phyloP scores from a whole-genome alignment of 1,140 invertebrate species.

The Proctacanthus coquilletti region DNA sequence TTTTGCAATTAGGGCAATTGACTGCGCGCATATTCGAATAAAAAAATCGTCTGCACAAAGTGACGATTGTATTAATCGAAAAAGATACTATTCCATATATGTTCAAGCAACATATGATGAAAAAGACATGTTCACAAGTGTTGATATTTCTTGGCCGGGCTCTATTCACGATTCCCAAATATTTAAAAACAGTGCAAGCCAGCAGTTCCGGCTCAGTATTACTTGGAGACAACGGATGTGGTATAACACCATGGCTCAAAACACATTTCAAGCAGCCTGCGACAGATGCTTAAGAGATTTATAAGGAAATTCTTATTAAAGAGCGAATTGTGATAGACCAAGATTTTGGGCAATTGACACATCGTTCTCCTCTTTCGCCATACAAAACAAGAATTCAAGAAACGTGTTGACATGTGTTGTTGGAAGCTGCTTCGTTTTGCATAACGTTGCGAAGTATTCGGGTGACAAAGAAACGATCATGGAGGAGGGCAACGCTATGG shows the following conservation, averaged over 20 bases:
- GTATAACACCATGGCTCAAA: slow-evolving; percentile 9
- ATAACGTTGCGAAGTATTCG: slow-evolving; percentile 3
- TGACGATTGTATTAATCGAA: slow-evolving; percentile 5
- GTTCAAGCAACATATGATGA: slow-evolving; percentile 6
- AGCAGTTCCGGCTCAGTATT: slow-evolving; percentile 2
- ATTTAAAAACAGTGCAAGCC: neutral
- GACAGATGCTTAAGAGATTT: neutral
- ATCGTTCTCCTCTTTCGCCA: slow-evolving; percentile 2
- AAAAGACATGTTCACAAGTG: slow-evolving; percentile 4
- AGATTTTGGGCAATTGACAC: slow-evolving; percentile 3
- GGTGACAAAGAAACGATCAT: too few species aligned
- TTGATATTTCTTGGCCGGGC: slow-evolving; percentile 5
- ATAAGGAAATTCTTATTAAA: slow-evolving; percentile 2
- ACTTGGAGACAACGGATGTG: slow-evolving; percentile 11
- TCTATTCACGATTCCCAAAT: slow-evolving; percentile 4
- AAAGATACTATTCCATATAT: slow-evolving; percentile 5
- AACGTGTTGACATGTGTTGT: neutral
- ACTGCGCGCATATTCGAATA: slow-evolving; percentile 4
- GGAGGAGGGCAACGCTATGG: too few species aligned
- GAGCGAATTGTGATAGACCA: slow-evolving; percentile 2
- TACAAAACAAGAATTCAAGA: slow-evolving; percentile 1
- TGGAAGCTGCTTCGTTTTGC: slow-evolving; percentile 4
- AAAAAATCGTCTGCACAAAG: slow-evolving; percentile 3
- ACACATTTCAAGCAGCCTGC: neutral
- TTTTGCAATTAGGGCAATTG: slow-evolving; percentile 6